Evolutionary conservation across 1,140 invertebrate species (phyloP).

Genomic region (Eupeodes corollae): DNA sequence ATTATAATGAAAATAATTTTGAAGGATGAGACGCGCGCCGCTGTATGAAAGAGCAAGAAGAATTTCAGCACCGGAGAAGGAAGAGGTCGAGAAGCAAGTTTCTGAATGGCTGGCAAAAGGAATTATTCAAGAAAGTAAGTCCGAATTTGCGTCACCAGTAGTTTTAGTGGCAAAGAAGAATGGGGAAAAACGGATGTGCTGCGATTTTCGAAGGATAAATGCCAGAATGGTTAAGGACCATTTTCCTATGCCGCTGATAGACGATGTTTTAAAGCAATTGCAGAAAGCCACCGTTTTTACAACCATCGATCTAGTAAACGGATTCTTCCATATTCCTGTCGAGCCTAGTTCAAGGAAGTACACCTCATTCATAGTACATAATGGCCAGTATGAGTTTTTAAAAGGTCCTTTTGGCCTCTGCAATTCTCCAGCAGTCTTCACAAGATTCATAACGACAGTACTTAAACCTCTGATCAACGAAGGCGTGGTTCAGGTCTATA

Average conservation of each 20-base stretch:
- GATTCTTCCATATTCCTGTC: conserved; percentile 26
- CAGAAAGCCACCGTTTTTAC: conserved; percentile 21
- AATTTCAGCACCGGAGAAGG: background rate
- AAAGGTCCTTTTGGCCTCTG: conserved; percentile 31
- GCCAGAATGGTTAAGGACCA: conserved; percentile 21
- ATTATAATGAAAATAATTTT: conserved; percentile 7
- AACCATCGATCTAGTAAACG: conserved; percentile 38
- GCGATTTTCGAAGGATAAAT: conserved; percentile 35
- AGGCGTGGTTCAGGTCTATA: too few species aligned
- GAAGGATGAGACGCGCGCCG: conserved; percentile 11
- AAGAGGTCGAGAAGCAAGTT: conserved; percentile 4
- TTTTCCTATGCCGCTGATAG: conserved; percentile 28
- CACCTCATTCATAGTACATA: too few species aligned
- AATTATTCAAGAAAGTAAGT: conserved; percentile 15
- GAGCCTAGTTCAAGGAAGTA: too few species aligned
- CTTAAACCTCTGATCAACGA: too few species aligned
- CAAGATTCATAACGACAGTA: background rate
- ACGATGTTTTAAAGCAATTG: conserved; percentile 22
- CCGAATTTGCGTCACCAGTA: too few species aligned
- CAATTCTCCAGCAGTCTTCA: conserved; percentile 6
- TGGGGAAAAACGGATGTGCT: conserved; percentile 23
- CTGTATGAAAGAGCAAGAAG: conserved; percentile 18
- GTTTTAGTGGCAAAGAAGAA: conserved; percentile 28
- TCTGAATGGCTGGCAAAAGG: too few species aligned
- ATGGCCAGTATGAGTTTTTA: too few species aligned